Conservation (phyloP, 2,888 invertebrate genomes). For the Rotaria socialis region DNA sequence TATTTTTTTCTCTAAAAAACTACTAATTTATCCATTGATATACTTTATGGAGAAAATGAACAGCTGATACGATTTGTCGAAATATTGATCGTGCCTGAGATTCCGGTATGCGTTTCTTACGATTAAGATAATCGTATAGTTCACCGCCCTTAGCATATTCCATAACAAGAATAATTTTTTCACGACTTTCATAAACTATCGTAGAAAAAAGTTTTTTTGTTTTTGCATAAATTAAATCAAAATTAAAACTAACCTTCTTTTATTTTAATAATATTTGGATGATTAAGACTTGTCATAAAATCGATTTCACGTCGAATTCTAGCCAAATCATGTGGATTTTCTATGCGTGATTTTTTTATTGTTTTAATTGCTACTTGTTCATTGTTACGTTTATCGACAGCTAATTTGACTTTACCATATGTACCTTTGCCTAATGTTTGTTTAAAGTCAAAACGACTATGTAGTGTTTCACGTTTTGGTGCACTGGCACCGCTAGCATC, state of each 20-base stretch:
- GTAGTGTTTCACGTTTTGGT: slow-evolving; percentile 44
- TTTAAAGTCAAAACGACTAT: slow-evolving; percentile 80
- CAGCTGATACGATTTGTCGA: slow-evolving; percentile 89
- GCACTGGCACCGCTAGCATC: neutral
- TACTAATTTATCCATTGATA: neutral
- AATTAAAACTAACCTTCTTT: slow-evolving; percentile 72
- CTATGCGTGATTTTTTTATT: slow-evolving; percentile 61
- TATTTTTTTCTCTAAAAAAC: no score
- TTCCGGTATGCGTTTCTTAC: slow-evolving; percentile 78
- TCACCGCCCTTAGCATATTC: slow-evolving; percentile 98
- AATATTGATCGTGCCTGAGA: slow-evolving; percentile 88
- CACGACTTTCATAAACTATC: slow-evolving; percentile 94
- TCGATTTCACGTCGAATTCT: slow-evolving; percentile 93
- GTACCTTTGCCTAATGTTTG: slow-evolving; percentile 96
- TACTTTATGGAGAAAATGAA: slow-evolving; percentile 87
- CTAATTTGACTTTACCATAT: slow-evolving; percentile 96
- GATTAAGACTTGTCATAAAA: slow-evolving; percentile 95
- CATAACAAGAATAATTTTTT: slow-evolving; percentile 98
- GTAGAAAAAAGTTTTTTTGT: no score
- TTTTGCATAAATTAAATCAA: no score
- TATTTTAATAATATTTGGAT: slow-evolving; percentile 98
- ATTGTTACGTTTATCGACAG: slow-evolving; percentile 93
- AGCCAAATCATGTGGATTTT: slow-evolving; percentile 81
- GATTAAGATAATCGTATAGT: slow-evolving; percentile 89
- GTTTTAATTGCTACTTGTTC: slow-evolving; percentile 92